Evolutionary conservation across 2,888 invertebrate species (phyloP).

Genomic region (Cataglyphis rosenhaueri): DNA sequence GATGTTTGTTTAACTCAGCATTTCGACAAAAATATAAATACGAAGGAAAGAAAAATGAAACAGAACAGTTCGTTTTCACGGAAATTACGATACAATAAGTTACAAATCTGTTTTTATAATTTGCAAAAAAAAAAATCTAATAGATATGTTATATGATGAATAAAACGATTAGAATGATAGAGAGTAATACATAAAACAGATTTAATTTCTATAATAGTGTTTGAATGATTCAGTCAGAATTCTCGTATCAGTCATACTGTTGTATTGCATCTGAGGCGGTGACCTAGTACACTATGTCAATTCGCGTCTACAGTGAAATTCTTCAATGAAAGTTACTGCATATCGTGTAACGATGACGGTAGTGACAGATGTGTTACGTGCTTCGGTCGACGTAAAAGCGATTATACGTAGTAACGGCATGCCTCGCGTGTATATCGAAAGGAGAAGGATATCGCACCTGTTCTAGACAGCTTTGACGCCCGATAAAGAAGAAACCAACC

Average conservation of each 20-base stretch:
- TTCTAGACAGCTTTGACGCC: constrained; percentile 68
- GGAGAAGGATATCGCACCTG: constrained; percentile 70
- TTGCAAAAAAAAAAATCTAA: background rate
- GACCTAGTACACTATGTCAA: constrained; percentile 27
- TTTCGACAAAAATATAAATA: constrained; percentile 35
- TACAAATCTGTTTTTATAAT: background rate
- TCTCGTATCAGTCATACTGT: constrained; percentile 25
- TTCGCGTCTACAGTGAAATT: constrained; percentile 55
- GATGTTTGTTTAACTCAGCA: constrained; percentile 63
- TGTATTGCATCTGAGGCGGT: constrained; percentile 4
- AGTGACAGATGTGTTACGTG: constrained; percentile 61
- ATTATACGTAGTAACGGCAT: constrained; percentile 49
- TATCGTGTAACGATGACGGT: constrained; percentile 43
- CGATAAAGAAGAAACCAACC: constrained; percentile 63
- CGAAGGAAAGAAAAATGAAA: constrained; percentile 42
- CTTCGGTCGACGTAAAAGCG: constrained; percentile 53
- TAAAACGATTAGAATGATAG: background rate
- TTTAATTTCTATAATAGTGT: background rate
- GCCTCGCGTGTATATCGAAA: constrained; percentile 56
- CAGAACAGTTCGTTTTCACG: background rate
- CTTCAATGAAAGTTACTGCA: constrained; percentile 67
- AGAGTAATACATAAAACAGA: background rate
- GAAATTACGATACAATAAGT: background rate
- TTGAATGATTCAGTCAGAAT: background rate
- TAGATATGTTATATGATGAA: background rate